Percentiles rank a stretch among this genome's conserved stretches.
Conservation (phyloP, 1,140 invertebrate species). For the Trichonephila inaurata region DNA sequence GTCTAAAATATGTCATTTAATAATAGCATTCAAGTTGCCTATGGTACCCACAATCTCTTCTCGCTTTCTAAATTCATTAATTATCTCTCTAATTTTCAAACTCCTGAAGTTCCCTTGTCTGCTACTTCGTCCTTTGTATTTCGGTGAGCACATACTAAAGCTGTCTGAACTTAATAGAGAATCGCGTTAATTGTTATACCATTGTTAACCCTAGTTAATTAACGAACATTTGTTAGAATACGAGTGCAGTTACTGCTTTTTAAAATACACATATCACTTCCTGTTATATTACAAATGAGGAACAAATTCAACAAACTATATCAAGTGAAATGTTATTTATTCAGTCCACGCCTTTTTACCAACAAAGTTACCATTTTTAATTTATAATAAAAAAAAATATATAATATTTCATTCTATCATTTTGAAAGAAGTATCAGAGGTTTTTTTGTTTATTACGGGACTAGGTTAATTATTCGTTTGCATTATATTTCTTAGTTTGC, state of each 20-base stretch:
- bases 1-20: neutral
- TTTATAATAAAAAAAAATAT: too few species aligned
- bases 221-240: neutral
- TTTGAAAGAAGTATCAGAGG: too few species aligned
- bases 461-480: too few species aligned
- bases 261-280: neutral
- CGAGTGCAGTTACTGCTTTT: neutral
- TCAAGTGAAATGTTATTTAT: neutral
- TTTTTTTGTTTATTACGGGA: too few species aligned
- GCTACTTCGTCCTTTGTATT: neutral
- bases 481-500: too few species aligned
- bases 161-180: neutral
- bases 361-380: too few species aligned
- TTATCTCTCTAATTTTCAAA: neutral
- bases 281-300: neutral
- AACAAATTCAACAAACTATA: neutral
- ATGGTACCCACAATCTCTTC: neutral
- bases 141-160: neutral
- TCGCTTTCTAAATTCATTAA: conserved; percentile 7
- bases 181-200: neutral
- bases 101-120: neutral
- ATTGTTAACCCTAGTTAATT: neutral
- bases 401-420: too few species aligned
- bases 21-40: neutral
- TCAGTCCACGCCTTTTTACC: neutral